Percentiles rank a stretch among this genome's conserved stretches.
phyloP scores from a whole-genome alignment of 1,140 invertebrate species.

The Microplitis mediator region DNA sequence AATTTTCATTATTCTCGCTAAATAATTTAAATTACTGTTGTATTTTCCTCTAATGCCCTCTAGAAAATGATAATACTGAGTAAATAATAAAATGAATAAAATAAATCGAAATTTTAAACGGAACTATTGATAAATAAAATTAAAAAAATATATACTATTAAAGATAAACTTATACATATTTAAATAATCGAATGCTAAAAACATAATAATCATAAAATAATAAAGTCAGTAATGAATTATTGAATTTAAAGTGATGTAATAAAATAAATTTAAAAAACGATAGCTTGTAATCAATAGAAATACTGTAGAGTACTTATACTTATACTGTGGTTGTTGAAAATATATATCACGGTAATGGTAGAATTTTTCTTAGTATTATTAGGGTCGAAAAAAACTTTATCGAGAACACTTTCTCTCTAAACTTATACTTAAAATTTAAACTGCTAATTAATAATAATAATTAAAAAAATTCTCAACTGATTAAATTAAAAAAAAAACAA shows the following conservation, averaged over 20 bases:
- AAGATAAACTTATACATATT: slow-evolving; percentile 60
- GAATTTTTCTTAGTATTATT: slow-evolving; percentile 55
- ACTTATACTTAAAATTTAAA: slow-evolving; percentile 48
- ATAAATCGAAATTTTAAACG: slow-evolving; percentile 47
- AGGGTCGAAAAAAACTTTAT: slow-evolving; percentile 48
- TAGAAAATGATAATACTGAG: slow-evolving; percentile 31
- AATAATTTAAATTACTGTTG: not conserved
- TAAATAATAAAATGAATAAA: slow-evolving; percentile 35
- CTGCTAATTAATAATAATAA: slow-evolving; percentile 43
- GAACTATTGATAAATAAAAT: slow-evolving; percentile 44
- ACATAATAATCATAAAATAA: slow-evolving; percentile 42
- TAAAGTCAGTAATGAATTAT: slow-evolving; percentile 52
- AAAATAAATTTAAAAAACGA: slow-evolving; percentile 30
- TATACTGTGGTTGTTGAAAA: slow-evolving; percentile 53
- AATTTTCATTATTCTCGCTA: slow-evolving; percentile 26
- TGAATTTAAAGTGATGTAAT: slow-evolving; percentile 43
- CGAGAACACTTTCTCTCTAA: slow-evolving; percentile 58
- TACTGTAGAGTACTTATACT: slow-evolving; percentile 33
- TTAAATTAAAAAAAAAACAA: slow-evolving; percentile 16
- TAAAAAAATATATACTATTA: slow-evolving; percentile 49
- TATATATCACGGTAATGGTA: slow-evolving; percentile 42
- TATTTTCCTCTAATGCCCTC: too few species aligned
- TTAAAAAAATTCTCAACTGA: slow-evolving; percentile 12
- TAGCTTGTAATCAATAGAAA: slow-evolving; percentile 55
- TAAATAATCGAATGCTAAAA: slow-evolving; percentile 60